phyloP scores from a whole-genome alignment of 2,113 vertebrate genomes.

The Oryzias javanicus region DNA sequence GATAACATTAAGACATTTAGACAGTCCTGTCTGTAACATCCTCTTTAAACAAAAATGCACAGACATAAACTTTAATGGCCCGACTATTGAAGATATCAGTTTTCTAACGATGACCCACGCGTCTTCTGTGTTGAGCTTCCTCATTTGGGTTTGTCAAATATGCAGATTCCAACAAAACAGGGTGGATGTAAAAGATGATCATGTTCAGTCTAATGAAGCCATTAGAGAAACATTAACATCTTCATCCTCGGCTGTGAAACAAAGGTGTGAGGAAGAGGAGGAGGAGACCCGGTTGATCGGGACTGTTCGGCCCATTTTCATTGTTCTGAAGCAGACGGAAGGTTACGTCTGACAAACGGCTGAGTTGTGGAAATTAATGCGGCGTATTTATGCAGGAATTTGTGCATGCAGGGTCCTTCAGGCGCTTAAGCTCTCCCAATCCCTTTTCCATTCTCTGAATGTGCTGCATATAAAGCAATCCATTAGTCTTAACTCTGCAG shows the following conservation, averaged over 20 bases:
- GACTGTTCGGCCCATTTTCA: conserved; percentile 56
- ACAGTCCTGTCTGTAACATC: too few species aligned
- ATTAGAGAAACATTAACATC: too few species aligned
- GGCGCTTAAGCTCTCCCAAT: conserved; percentile 77
- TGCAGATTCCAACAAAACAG: too few species aligned
- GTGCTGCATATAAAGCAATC: conserved; percentile 80
- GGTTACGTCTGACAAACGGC: conserved; percentile 62
- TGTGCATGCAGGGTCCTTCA: conserved; percentile 64
- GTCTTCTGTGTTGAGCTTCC: too few species aligned
- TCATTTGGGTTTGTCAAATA: too few species aligned
- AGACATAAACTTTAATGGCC: too few species aligned
- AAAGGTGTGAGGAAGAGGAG: conserved; percentile 13
- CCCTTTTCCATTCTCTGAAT: conserved; percentile 77
- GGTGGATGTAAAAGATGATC: too few species aligned
- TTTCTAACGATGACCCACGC: too few species aligned
- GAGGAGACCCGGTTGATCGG: conserved; percentile 4
- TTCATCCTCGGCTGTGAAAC: not conserved
- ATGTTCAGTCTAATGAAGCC: too few species aligned
- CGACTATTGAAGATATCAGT: too few species aligned
- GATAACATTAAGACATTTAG: too few species aligned
- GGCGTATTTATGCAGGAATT: conserved; percentile 73
- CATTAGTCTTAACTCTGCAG: conserved; percentile 81
- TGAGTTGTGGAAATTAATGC: conserved; percentile 72
- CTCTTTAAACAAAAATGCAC: too few species aligned
- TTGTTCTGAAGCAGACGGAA: conserved; percentile 59